Conservation (phyloP, 2,797 vertebrate genomes). For the Mionectes olivaceus region DNA sequence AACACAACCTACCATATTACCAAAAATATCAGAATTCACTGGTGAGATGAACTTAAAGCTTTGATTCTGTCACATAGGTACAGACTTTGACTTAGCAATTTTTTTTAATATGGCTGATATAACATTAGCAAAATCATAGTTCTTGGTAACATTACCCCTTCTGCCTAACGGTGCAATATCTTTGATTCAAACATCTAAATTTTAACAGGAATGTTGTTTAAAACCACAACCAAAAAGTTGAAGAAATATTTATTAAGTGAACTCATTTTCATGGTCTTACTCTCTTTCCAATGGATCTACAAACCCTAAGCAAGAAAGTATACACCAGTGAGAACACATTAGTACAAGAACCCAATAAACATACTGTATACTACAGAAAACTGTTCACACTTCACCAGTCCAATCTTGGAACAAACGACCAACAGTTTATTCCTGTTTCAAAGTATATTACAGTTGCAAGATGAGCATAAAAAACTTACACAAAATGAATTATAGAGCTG, state of each 20-base stretch:
- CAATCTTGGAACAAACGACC: background rate
- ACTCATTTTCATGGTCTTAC: background rate
- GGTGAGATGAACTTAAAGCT: background rate
- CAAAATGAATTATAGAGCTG: background rate
- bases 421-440: background rate
- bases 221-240: background rate
- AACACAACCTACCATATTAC: background rate
- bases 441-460: background rate
- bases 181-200: background rate
- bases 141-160: background rate
- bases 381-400: background rate
- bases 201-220: background rate
- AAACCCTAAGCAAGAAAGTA: background rate
- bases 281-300: background rate
- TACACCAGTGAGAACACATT: background rate
- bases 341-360: background rate
- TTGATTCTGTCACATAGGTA: background rate
- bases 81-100: background rate
- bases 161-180: background rate
- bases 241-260: background rate
- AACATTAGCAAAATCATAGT: background rate
- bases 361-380: background rate
- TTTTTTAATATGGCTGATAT: background rate
- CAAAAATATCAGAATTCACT: slow-evolving; percentile 11
- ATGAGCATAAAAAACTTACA: background rate